phyloP scores from a whole-genome alignment of 2,113 vertebrate genomes.

The Sinocyclocheilus anophthalmus region DNA sequence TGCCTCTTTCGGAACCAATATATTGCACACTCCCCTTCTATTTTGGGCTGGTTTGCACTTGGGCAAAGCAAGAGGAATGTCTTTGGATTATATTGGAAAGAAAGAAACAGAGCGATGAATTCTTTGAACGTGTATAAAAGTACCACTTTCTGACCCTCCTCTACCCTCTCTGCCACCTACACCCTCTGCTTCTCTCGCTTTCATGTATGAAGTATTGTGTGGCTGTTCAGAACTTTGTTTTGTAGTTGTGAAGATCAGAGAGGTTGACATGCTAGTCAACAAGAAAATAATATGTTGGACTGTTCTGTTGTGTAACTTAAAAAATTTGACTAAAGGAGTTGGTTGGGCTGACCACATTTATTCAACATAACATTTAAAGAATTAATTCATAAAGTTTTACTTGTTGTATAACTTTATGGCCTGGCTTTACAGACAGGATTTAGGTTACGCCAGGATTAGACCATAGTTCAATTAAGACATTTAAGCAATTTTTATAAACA shows the following conservation, averaged over 20 bases:
- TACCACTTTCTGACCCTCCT: constrained; percentile 30
- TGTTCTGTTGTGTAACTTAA: not conserved
- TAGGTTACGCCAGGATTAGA: too few species aligned
- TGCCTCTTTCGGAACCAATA: constrained; percentile 41
- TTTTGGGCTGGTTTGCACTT: constrained; percentile 38
- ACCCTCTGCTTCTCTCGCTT: not conserved
- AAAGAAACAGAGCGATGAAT: constrained; percentile 24
- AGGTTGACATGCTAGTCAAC: not conserved
- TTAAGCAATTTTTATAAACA: too few species aligned
- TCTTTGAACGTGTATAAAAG: constrained; percentile 37
- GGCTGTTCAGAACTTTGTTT: constrained; percentile 3
- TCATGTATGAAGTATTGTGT: constrained; percentile 34
- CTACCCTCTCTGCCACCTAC: constrained; percentile 9
- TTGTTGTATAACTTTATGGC: not conserved
- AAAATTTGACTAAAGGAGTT: not conserved
- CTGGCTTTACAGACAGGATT: too few species aligned
- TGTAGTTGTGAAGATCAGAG: constrained; percentile 13
- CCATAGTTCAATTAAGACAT: too few species aligned
- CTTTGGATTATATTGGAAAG: constrained; percentile 40
- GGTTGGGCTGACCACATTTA: not conserved
- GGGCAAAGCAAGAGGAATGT: constrained; percentile 28
- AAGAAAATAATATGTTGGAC: not conserved
- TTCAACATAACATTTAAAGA: not conserved
- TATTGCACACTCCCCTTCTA: constrained; percentile 45
- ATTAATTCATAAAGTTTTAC: not conserved